phyloP scores from a whole-genome alignment of 2,113 vertebrate genomes.

The Psephotus haematonotus region DNA sequence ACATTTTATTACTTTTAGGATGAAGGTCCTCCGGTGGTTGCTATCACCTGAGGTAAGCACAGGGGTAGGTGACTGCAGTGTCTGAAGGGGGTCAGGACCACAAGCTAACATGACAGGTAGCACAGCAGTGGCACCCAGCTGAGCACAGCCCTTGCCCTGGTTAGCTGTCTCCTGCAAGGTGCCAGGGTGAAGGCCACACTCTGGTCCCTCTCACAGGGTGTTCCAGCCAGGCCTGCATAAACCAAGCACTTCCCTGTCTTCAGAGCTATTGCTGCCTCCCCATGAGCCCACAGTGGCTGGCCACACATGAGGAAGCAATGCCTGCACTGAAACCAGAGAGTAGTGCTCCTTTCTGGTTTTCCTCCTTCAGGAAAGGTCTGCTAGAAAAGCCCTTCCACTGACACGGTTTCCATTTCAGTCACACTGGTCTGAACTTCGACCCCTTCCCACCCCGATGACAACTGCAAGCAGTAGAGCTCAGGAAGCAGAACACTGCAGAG shows the following conservation, averaged over 20 bases:
- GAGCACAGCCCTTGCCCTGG: not conserved
- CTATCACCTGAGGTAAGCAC: not conserved
- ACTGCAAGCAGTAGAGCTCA: not conserved
- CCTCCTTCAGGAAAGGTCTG: not conserved
- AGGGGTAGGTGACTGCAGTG: no score
- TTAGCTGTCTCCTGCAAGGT: not conserved
- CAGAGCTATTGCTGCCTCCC: not conserved
- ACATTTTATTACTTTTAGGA: not conserved
- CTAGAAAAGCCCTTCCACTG: not conserved
- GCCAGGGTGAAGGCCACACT: not conserved
- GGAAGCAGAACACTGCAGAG: not conserved
- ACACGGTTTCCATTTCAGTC: not conserved
- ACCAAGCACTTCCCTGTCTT: not conserved
- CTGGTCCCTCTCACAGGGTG: accelerated
- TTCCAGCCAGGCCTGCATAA: not conserved
- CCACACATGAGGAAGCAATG: not conserved
- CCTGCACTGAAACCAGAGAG: not conserved
- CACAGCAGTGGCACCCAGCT: not conserved
- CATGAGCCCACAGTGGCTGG: accelerated
- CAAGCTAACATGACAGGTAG: not conserved
- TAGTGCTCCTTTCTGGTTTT: not conserved
- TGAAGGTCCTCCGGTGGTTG: accelerated
- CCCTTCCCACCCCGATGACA: not conserved
- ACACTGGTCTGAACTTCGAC: not conserved
- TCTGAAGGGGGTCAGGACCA: not conserved